Evolutionary conservation across 2,888 invertebrate genomes (phyloP), one percentile per base, ranked within the genome.

Genomic region (Limenitis camilla): DNA sequence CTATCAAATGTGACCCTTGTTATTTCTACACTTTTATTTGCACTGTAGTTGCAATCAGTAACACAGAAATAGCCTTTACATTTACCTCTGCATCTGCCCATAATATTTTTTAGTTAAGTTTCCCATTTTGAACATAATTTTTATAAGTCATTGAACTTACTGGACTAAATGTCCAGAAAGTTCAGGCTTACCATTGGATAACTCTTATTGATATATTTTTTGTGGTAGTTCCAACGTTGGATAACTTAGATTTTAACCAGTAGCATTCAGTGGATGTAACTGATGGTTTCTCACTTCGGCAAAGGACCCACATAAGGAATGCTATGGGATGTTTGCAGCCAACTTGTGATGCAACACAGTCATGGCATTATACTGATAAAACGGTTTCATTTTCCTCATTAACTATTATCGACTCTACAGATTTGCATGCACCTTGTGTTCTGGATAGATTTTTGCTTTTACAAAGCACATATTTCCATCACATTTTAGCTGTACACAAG

Each of bases 241-340:
- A 66, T 0, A 68, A 55, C 10, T 60, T 66, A 0, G 68, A 67
- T 59, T 71, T 71, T 32, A 31, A 59, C 69, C 70, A 71, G 29
- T 70, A 72, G 29, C 71, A 71, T 44, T 62, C 48, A 0, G 61
- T 35, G 0, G 49, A 29, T 19, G 68, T 71, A 36, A 63, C 64
- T 0, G 71, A 63, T 10, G 66, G 69, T 6, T 73, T 67, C 28
- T 72, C 69, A 59, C 70, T 71, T 5, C 69, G 31, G 0, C 70
- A 55, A 60, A 69, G 68, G 5, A 66, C 49, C 69, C 69, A 70
- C 68, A 71, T 65, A 0, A 71, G 27, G 7, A 69, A 64, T 5
- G 69, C 69, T 36, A 71, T 49, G 0, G 68, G 63, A 59, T 71
- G 69, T 47, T 73, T 70, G 39, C 71, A 71, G 1, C 67, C 68